Evolutionary conservation across 2,888 invertebrate species (phyloP).

Genomic region (Cephus sareptanus): DNA sequence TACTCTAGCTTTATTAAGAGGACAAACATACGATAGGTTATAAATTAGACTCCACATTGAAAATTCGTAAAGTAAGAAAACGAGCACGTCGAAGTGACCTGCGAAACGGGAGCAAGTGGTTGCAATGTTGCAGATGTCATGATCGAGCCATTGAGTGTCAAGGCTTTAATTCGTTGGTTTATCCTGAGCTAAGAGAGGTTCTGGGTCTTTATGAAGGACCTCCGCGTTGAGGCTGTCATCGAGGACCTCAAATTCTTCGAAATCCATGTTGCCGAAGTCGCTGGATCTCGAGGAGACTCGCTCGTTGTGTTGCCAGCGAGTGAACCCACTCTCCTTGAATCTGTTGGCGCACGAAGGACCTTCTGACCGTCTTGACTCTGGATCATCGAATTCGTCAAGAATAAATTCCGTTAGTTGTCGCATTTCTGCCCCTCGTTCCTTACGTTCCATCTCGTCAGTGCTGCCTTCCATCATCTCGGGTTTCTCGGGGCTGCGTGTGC

Average conservation of each 20-base stretch:
- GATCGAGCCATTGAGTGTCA: too few relatives aligned
- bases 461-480: slow-evolving; percentile 7
- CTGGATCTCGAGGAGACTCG: slow-evolving; percentile 71
- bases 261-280: slow-evolving; percentile 86
- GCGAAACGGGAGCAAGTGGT: too few relatives aligned
- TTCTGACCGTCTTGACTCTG: slow-evolving; percentile 23
- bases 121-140: too few relatives aligned
- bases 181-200: too few relatives aligned
- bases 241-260: slow-evolving; percentile 83
- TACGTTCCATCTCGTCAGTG: slow-evolving; percentile 54
- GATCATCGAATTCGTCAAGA: slow-evolving; percentile 52
- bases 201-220: slow-evolving; percentile 28
- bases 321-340: slow-evolving; percentile 51
- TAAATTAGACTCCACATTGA: too few relatives aligned
- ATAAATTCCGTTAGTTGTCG: slow-evolving; percentile 37
- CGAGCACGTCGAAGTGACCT: too few relatives aligned
- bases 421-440: slow-evolving; percentile 30
- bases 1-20: too few relatives aligned
- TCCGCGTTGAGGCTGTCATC: slow-evolving; percentile 71
- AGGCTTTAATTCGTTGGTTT: too few relatives aligned
- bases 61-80: too few relatives aligned
- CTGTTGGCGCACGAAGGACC: slow-evolving; percentile 30
- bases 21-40: too few relatives aligned
- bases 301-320: slow-evolving; percentile 63
- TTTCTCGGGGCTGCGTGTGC: too few relatives aligned